A percentile compares a stretch with the other conserved stretches of the same genome.
Conservation (phyloP, 2,888 invertebrate genomes). For the Labia minor region DNA sequence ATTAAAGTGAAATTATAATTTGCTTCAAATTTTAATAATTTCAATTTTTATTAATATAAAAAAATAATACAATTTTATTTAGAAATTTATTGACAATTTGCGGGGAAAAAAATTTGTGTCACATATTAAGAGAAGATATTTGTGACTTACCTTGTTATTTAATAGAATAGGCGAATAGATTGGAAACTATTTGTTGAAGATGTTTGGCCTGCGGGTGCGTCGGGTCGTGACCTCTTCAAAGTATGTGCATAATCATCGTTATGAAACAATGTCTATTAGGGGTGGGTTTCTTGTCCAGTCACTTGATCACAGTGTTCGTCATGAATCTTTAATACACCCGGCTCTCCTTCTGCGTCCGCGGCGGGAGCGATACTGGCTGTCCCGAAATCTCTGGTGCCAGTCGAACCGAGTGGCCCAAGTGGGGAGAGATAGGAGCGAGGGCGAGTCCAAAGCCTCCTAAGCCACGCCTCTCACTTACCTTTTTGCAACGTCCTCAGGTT, state of each 20-base stretch:
- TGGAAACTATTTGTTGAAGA: neutral
- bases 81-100: no score
- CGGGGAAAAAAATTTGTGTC: no score
- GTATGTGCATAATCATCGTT: neutral
- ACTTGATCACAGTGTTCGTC: neutral
- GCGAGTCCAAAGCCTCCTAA: neutral
- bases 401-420: neutral
- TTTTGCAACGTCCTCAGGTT: neutral
- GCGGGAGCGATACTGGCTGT: neutral
- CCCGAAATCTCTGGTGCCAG: neutral
- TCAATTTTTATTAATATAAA: no score
- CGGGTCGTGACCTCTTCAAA: conserved; percentile 1
- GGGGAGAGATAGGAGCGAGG: neutral
- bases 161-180: no score
- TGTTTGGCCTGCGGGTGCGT: neutral
- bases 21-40: no score
- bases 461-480: neutral
- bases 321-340: neutral
- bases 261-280: neutral
- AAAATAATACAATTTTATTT: no score
- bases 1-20: no score
- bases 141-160: neutral
- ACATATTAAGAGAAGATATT: no score
- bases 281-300: neutral
- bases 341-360: neutral